Conservation (phyloP, 2,797 vertebrate genomes). For the Pseudochromis fuscus region DNA sequence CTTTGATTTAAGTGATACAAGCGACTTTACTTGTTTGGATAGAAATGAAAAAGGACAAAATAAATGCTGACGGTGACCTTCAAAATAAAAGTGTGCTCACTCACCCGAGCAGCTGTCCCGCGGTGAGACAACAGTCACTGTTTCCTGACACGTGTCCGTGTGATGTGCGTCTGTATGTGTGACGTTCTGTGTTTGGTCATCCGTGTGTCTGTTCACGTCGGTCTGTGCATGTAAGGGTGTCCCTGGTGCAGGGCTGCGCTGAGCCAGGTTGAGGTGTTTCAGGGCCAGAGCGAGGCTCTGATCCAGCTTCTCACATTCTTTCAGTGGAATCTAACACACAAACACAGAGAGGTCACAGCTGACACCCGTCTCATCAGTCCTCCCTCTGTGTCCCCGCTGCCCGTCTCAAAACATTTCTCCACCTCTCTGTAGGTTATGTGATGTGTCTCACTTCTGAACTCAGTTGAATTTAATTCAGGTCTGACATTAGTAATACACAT, state of each 20-base stretch:
- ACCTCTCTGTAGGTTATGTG: too few relatives aligned
- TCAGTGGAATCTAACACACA: slow-evolving; percentile 72
- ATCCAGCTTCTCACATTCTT: slow-evolving; percentile 87
- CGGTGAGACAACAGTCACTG: neutral
- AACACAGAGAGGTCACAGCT: neutral
- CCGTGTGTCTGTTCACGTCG: too few relatives aligned
- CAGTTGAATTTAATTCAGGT: too few relatives aligned
- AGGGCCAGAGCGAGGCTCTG: slow-evolving; percentile 88
- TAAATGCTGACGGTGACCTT: too few relatives aligned
- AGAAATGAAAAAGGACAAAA: neutral
- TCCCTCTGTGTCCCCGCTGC: too few relatives aligned
- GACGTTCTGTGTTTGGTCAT: too few relatives aligned
- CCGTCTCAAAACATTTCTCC: too few relatives aligned
- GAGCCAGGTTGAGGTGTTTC: slow-evolving; percentile 85
- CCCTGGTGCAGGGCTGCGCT: slow-evolving; percentile 19
- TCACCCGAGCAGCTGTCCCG: slow-evolving; percentile 22
- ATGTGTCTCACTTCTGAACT: too few relatives aligned
- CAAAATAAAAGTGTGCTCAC: neutral
- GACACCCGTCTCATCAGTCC: too few relatives aligned
- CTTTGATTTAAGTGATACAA: too few relatives aligned
- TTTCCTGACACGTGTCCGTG: neutral
- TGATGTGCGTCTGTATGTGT: neutral
- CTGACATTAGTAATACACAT: too few relatives aligned
- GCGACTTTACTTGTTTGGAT: too few relatives aligned
- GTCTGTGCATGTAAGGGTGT: neutral